Percentiles rank a stretch among this genome's conserved stretches.
phyloP scores from a whole-genome alignment of 2,888 invertebrate genomes.

The Sesamia inferens region DNA sequence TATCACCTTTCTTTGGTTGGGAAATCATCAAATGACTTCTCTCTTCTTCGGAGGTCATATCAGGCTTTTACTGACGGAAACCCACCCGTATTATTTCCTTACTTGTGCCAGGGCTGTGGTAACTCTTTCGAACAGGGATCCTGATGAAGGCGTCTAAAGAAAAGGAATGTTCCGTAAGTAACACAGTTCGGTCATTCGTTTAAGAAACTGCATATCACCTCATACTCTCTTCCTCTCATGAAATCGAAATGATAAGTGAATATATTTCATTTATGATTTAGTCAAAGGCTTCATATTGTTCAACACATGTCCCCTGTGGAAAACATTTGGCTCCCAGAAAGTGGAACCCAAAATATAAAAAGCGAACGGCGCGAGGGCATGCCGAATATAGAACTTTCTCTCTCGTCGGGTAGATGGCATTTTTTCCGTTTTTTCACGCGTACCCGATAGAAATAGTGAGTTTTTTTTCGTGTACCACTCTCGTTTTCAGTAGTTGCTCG shows the following conservation, averaged over 20 bases:
- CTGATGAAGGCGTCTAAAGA: no score
- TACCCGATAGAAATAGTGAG: constrained; percentile 88
- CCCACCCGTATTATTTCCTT: no score
- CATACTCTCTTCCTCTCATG: not conserved
- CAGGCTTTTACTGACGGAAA: no score
- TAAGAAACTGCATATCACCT: not conserved
- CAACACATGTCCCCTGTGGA: not conserved
- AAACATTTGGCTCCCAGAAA: constrained; percentile 6
- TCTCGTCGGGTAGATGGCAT: constrained; percentile 77
- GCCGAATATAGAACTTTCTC: constrained; percentile 87
- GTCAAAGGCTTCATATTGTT: not conserved
- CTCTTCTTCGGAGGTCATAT: no score
- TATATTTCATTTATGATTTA: constrained; percentile 4
- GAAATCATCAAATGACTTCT: no score
- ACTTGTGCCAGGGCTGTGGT: no score
- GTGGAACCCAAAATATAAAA: constrained; percentile 67
- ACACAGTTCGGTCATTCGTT: not conserved
- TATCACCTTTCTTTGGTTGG: no score
- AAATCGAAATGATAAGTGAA: not conserved
- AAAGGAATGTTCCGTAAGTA: no score
- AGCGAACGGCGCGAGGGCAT: constrained; percentile 77
- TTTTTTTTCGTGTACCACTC: constrained; percentile 83
- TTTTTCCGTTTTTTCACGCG: constrained; percentile 81
- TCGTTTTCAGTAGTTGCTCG: constrained; percentile 85
- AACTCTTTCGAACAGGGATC: no score